phyloP scores from a whole-genome alignment of 2,797 vertebrate genomes.

The Adelosebastes latens region DNA sequence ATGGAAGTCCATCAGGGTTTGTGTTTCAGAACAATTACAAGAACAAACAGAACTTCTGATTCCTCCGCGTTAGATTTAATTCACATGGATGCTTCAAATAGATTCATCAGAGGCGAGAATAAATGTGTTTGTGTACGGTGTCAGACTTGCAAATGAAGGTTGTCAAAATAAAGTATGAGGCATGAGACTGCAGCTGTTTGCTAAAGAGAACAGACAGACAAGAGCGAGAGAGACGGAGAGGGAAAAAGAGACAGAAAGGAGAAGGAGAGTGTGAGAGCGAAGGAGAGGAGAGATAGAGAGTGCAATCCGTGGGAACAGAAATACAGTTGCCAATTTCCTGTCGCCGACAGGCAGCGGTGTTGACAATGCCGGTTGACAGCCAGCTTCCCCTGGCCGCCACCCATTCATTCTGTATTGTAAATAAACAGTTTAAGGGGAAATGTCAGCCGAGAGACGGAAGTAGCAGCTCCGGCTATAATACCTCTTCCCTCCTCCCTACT shows the following conservation, averaged over 20 bases:
- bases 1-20: conserved; percentile 17
- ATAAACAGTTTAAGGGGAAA: conserved; percentile 79
- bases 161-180: conserved; percentile 60
- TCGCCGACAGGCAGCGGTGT: conserved; percentile 68
- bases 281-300: conserved; percentile 39
- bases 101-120: conserved; percentile 32
- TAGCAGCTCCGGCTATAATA: conserved; percentile 58
- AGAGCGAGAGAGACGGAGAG: neutral
- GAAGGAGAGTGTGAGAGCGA: conserved; percentile 28
- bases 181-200: conserved; percentile 44
- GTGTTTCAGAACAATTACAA: conserved; percentile 21
- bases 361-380: conserved; percentile 74
- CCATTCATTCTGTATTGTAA: conserved; percentile 72
- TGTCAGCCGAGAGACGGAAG: conserved; percentile 62
- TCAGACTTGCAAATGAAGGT: conserved; percentile 56
- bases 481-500: conserved; percentile 30
- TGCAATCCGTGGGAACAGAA: conserved; percentile 62
- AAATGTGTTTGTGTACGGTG: conserved; percentile 35
- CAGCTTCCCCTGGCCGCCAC: conserved; percentile 63
- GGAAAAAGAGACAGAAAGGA: conserved; percentile 22
- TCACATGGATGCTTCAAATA: conserved; percentile 21
- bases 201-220: conserved; percentile 43
- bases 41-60: conserved; percentile 28
- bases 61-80: neutral
- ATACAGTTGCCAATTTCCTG: conserved; percentile 79